Evolutionary conservation across 2,888 invertebrate genomes (phyloP), one percentile per base, ranked within the genome.

Genomic region (Amphipoea oculea): DNA sequence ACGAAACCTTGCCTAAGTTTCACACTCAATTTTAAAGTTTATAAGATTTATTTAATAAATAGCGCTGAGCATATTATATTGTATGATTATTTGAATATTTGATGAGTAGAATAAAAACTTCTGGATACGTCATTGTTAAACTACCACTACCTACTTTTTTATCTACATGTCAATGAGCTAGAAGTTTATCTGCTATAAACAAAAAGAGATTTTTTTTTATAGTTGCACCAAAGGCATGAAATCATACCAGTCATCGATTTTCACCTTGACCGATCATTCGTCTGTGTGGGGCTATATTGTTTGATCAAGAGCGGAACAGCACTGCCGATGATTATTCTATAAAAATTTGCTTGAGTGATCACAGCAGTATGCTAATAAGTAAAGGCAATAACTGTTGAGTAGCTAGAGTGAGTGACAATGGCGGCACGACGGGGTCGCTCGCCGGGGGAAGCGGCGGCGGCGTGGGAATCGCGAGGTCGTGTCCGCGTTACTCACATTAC

Each of bases 231-330:
- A 90, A 83, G 82, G 89, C 95, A 93, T 95, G 95, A 95, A 95
- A 96, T 95, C 92, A 90, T 85, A 89, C 90, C 89, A 90, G 90
- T 91, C 93, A 94, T 94, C 94, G 92, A 96, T 96, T 95, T 95
- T 95, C 95, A 94, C 93, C 93, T 95, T 94, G 94, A 95, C 91
- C 92, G 94, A 90, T 88, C 92, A 94, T 93, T 93, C 90, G 90
- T 92, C 93, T 92, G 93, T 91, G 90, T 93, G 92, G 83, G 92
- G 83, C 90, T 82, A 86, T 88, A 89, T 91, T 94, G 92, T 94
- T 93, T 92, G 94, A 91, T 92, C 92, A 90, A 89, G 86, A 91
- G 89, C 92, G 93, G 92, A 93, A 93, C 92, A 89, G 86, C 86
- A 87, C 81, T 87, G 86, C 83, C 87, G 88, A 88, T 89, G 89